Conservation (phyloP, 2,797 vertebrate genomes). For the Girardinus metallicus region DNA sequence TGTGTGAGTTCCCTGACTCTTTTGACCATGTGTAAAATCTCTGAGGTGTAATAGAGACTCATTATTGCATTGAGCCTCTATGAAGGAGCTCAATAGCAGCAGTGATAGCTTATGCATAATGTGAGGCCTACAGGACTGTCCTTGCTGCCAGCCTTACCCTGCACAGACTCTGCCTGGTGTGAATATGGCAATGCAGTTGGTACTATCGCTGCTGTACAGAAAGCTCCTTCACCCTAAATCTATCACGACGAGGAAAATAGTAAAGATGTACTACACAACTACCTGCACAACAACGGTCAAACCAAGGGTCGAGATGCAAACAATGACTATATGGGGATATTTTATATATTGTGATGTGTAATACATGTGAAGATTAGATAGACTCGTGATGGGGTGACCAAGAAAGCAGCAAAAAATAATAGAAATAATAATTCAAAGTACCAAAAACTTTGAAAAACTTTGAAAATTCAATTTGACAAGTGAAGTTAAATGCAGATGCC, state of each 20-base stretch:
- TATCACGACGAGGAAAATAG: background rate
- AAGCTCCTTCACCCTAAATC: background rate
- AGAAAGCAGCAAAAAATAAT: background rate
- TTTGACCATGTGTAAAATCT: background rate
- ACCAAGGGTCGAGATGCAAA: background rate
- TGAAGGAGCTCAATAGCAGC: background rate
- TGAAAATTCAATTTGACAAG: no score
- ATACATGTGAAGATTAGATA: background rate
- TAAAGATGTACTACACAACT: no score
- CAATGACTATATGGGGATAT: background rate
- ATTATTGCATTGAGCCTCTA: background rate
- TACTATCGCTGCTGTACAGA: background rate
- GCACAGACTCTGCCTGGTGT: background rate
- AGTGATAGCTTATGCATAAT: background rate
- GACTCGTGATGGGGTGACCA: background rate
- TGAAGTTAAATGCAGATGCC: no score
- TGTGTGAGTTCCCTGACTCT: background rate
- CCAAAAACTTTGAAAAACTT: background rate
- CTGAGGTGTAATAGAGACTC: background rate
- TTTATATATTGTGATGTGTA: background rate
- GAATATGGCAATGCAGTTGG: background rate
- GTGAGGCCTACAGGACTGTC: background rate
- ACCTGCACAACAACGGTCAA: background rate
- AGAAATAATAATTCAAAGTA: background rate
- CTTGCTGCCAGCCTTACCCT: background rate